Evolutionary conservation across 2,113 vertebrate genomes (phyloP).

Genomic region (Connochaetes taurinus): DNA sequence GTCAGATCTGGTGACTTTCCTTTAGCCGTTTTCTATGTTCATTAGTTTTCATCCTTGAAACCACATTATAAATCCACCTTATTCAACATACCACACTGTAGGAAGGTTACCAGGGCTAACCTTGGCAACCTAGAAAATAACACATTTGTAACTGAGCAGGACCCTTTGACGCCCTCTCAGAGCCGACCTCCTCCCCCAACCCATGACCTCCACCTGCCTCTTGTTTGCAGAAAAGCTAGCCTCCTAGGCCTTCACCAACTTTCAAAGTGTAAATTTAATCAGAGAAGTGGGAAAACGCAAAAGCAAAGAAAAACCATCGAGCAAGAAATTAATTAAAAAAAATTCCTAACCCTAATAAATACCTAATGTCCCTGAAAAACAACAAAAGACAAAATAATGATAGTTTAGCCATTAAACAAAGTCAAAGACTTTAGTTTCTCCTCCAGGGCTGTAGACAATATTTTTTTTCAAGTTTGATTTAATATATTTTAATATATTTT

Average conservation of each 20-base stretch:
- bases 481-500: neutral
- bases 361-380: neutral
- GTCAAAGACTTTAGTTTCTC: neutral
- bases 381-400: neutral
- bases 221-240: neutral
- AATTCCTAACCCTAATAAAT: neutral
- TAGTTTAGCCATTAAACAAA: neutral
- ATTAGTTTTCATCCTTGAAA: neutral
- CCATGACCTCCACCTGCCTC: neutral
- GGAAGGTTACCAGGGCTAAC: neutral
- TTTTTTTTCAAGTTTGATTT: neutral
- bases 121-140: neutral
- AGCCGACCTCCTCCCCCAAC: neutral
- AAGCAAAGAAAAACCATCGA: neutral
- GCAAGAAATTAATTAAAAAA: neutral
- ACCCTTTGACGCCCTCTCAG: neutral
- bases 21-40: neutral
- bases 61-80: neutral
- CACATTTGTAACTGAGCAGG: neutral
- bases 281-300: neutral
- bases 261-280: neutral
- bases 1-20: neutral
- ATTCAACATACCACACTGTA: neutral
- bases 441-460: neutral
- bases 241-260: neutral